Evolutionary conservation across 2,888 invertebrate species (phyloP).

Genomic region (Drosophila borealis): DNA sequence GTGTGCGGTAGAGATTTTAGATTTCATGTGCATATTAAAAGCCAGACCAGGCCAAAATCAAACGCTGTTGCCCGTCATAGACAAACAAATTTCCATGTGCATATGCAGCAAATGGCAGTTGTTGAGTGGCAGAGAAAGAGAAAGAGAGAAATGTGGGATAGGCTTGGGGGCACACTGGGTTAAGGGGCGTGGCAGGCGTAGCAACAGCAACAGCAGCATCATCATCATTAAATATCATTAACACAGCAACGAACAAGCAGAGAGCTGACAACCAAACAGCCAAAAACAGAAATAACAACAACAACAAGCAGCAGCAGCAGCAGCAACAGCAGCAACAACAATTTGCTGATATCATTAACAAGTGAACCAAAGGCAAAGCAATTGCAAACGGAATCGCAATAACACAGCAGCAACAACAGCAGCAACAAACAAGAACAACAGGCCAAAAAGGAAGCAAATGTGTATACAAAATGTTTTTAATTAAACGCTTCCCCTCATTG

Average conservation of each 20-base stretch:
- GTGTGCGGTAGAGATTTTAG: constrained; percentile 44
- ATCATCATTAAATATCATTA: constrained; percentile 81
- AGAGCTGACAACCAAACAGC: constrained; percentile 52
- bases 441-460: constrained; percentile 71
- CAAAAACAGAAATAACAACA: constrained; percentile 52
- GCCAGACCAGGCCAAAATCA: constrained; percentile 64
- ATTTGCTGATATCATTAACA: constrained; percentile 77
- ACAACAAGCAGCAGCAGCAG: constrained; percentile 24
- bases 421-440: constrained; percentile 23
- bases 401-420: constrained; percentile 54
- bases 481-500: constrained; percentile 77
- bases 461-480: constrained; percentile 83
- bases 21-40: constrained; percentile 75
- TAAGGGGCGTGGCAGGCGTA: constrained; percentile 22
- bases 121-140: constrained; percentile 27
- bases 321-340: constrained; percentile 43
- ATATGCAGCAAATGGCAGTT: constrained; percentile 62
- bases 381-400: constrained; percentile 77
- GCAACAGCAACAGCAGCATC: constrained; percentile 46
- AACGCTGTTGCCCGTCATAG: constrained; percentile 61
- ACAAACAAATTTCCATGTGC: constrained; percentile 73
- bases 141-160: neutral
- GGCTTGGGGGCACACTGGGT: neutral
- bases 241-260: constrained; percentile 75
- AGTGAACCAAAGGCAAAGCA: constrained; percentile 60